Base-by-base conservation (phyloP, 2,113 vertebrate genomes). In the Leptobrachium leishanense region DNA sequence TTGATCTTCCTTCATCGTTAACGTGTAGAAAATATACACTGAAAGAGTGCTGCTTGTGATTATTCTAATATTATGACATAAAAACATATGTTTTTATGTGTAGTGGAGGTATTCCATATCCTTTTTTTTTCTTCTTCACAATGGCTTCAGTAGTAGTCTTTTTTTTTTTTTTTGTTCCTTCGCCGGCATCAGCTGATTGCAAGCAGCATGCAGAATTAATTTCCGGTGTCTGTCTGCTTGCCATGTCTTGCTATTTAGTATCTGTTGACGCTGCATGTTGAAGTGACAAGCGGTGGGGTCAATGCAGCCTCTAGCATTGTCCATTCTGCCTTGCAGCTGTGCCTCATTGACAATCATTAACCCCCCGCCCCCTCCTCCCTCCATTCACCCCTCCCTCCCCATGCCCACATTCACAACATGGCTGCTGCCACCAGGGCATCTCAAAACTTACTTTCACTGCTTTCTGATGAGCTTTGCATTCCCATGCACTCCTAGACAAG, bases 371-470 rank as follows among this genome's bases (percentile, higher is more conserved):
- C 50, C 44, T 12, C 44, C 15, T 6, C 43, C 50, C 44, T 12
- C 44, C 20, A 31, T 31, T 31, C 20, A 31, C 20, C 20, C 20
- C 20, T 31, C 20, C 20, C 68, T n/a, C n/a, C 67, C 7, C 67
- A 15, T 8, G 43, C 55, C 6, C 74, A 43, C 64, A 68, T 55
- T 39, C 20, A 53, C 11, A 72, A 54, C 39, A 76, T 76, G 74
- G 74, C 74, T 76, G 63, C 74, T 67, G 74, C 74, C 74, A 77
- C 67, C 42, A 62, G 43, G 42, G 41, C 75, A 59, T 46, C 44
- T 55, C 64, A 54, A 31, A 53, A 68, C n/a, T 43, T 50, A 77
- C 67, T 77, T 77, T 77, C 42, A 53, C 65, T 20, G 65, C 31
- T 15, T 40, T 43, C 46, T 2, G 40, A 68, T 11, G 9, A 68